Percentiles rank a stretch among this genome's conserved stretches.
Evolutionary conservation across 2,113 vertebrate genomes (phyloP).

Genomic region (Paramisgurnus dabryanus): DNA sequence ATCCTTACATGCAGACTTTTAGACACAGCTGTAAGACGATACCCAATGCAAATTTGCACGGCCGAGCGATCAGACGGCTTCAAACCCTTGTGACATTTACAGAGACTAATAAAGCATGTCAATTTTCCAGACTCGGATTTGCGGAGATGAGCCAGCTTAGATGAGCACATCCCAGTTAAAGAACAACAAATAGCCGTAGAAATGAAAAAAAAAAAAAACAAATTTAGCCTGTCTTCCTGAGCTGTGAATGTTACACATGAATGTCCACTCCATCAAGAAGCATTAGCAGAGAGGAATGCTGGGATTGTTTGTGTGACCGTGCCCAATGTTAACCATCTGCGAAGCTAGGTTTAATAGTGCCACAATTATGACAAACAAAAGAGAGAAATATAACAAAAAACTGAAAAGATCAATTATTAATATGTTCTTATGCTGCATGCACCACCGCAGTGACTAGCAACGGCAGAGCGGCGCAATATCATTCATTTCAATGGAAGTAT

Average conservation of each 20-base stretch:
- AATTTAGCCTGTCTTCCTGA: slow-evolving; percentile 62
- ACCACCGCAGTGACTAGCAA: too few relatives aligned
- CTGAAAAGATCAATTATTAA: not conserved
- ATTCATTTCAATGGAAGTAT: too few relatives aligned
- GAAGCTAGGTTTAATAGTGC: slow-evolving; percentile 37
- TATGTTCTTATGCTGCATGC: too few relatives aligned
- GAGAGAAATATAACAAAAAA: not conserved
- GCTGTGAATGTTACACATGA: slow-evolving; percentile 27
- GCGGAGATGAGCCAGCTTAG: slow-evolving; percentile 69
- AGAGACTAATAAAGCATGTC: slow-evolving; percentile 62
- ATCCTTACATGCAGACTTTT: slow-evolving; percentile 60
- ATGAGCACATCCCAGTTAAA: slow-evolving; percentile 62
- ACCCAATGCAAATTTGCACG: slow-evolving; percentile 71
- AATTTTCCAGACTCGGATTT: slow-evolving; percentile 66
- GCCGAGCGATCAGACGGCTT: slow-evolving; percentile 68
- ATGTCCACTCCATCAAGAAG: slow-evolving; percentile 36
- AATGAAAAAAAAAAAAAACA: slow-evolving; percentile 59
- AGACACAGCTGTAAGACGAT: slow-evolving; percentile 61
- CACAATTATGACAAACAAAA: slow-evolving; percentile 1
- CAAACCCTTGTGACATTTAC: slow-evolving; percentile 73
- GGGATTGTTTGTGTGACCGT: not conserved
- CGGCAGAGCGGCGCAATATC: too few relatives aligned
- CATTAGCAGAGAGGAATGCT: slow-evolving; percentile 35
- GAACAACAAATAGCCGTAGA: slow-evolving; percentile 64
- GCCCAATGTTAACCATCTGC: slow-evolving; percentile 45